Percentiles rank a stretch among this genome's conserved stretches.
phyloP scores from a whole-genome alignment of 2,113 vertebrate genomes.

The Heterotis niloticus region DNA sequence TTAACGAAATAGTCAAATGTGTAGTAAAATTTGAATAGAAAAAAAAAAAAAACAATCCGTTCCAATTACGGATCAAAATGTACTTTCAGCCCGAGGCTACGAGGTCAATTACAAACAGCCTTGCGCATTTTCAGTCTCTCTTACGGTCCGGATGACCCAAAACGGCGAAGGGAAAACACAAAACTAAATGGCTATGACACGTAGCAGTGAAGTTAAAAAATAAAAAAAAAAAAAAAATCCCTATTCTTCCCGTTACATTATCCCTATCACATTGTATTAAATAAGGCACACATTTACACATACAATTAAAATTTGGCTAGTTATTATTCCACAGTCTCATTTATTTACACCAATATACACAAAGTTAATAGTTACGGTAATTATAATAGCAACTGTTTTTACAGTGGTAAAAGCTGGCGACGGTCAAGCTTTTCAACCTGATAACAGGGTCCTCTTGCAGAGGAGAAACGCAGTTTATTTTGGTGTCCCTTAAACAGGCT shows the following conservation, averaged over 20 bases:
- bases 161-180: neutral
- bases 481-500: neutral
- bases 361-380: conserved; percentile 34
- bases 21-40: neutral
- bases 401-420: conserved; percentile 20
- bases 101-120: neutral
- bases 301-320: conserved; percentile 44
- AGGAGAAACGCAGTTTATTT: conserved; percentile 2
- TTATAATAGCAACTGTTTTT: conserved; percentile 27
- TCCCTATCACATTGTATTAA: conserved; percentile 35
- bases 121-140: conserved; percentile 11
- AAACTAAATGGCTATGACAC: conserved; percentile 5
- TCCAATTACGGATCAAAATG: neutral
- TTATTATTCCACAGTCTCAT: conserved; percentile 38
- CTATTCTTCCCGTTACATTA: conserved; percentile 4
- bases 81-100: neutral
- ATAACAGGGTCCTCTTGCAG: neutral
- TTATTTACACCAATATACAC: conserved; percentile 40
- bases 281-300: conserved; percentile 57
- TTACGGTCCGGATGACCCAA: neutral
- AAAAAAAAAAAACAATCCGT: neutral
- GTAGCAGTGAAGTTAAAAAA: neutral
- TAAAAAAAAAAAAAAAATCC: conserved; percentile 4
- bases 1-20: neutral
- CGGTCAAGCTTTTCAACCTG: neutral